phyloP scores from a whole-genome alignment of 2,113 vertebrate species.

The Nothocercus nigrocapillus region DNA sequence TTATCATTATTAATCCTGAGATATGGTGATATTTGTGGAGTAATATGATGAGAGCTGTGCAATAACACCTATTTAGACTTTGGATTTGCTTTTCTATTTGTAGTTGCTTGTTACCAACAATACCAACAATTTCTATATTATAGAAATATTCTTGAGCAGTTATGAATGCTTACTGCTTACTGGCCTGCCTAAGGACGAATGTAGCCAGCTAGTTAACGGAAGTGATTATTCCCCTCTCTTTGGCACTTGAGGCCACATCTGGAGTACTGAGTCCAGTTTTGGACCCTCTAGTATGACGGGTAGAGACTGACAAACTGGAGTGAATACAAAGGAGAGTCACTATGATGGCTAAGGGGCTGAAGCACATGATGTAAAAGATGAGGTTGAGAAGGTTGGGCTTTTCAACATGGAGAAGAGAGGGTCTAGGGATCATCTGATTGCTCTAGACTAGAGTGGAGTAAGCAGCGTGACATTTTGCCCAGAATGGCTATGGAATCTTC shows the following conservation, averaged over 20 bases:
- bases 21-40: background rate
- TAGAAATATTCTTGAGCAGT: background rate
- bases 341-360: background rate
- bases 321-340: background rate
- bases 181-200: background rate
- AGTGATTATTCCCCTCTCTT: background rate
- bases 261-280: background rate
- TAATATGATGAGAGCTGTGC: background rate
- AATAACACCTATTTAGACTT: background rate
- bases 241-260: background rate
- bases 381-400: background rate
- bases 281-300: background rate
- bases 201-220: background rate
- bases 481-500: background rate
- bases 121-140: background rate
- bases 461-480: conserved; percentile 9
- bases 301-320: background rate
- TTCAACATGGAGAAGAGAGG: background rate
- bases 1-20: background rate
- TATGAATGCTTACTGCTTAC: background rate
- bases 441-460: background rate
- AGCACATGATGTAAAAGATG: accelerated
- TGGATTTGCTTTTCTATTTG: background rate
- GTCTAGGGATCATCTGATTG: background rate
- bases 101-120: background rate